Percentiles rank a stretch among this genome's conserved stretches.
Evolutionary conservation across 1,140 invertebrate species (phyloP).

Genomic region (Halotydeus destructor): DNA sequence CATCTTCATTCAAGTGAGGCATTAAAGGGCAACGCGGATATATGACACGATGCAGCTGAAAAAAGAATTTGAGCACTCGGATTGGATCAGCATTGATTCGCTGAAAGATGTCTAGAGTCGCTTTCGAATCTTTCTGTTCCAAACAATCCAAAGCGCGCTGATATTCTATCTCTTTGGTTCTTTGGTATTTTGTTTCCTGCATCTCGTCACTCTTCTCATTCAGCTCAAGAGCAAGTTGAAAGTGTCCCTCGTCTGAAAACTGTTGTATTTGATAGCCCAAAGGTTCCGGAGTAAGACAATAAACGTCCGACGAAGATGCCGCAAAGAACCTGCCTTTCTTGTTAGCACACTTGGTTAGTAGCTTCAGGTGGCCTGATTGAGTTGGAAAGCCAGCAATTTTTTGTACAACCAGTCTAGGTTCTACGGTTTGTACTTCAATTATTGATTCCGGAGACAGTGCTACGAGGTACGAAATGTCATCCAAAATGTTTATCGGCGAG

Average conservation of each 20-base stretch:
- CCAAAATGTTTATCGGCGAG: constrained; percentile 21
- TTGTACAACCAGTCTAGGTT: constrained; percentile 47
- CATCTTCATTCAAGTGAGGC: constrained; percentile 49
- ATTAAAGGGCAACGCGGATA: constrained; percentile 34
- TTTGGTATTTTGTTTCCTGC: too few relatives aligned
- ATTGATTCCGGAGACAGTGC: constrained; percentile 42
- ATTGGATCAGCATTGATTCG: constrained; percentile 73
- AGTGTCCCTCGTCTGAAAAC: constrained; percentile 65
- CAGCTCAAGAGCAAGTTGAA: constrained; percentile 74
- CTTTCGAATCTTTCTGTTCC: constrained; percentile 57
- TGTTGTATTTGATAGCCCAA: constrained; percentile 55
- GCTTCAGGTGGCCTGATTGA: constrained; percentile 3
- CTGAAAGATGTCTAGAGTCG: constrained; percentile 74
- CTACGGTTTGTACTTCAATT: constrained; percentile 58
- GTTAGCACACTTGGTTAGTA: constrained; percentile 9
- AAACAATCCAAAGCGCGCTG: constrained; percentile 76
- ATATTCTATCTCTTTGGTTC: too few relatives aligned
- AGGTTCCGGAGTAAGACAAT: constrained; percentile 56
- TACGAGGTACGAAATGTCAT: constrained; percentile 74
- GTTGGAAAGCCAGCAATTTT: constrained; percentile 33
- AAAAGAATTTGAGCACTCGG: constrained; percentile 76
- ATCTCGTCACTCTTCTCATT: constrained; percentile 35
- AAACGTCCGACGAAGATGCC: constrained; percentile 61
- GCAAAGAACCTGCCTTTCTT: constrained; percentile 49
- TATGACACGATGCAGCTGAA: constrained; percentile 37